Percentiles rank a stretch among this genome's conserved stretches.
phyloP scores from a whole-genome alignment of 2,113 vertebrate species.

The Gobiocypris rarus region DNA sequence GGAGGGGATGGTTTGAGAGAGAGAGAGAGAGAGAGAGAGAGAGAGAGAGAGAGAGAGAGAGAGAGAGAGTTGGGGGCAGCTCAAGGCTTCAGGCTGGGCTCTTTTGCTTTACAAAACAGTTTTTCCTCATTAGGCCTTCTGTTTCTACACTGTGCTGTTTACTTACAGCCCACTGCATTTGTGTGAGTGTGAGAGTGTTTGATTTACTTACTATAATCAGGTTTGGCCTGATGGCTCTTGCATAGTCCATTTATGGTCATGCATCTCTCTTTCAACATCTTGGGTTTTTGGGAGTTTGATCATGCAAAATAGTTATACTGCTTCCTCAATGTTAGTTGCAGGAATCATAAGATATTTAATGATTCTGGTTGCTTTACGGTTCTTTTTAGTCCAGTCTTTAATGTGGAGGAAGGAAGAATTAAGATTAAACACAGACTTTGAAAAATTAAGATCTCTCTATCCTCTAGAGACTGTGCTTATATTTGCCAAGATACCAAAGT shows the following conservation, averaged over 20 bases:
- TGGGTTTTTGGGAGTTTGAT: neutral
- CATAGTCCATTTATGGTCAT: neutral
- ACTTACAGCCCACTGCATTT: constrained; percentile 29
- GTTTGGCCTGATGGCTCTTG: neutral
- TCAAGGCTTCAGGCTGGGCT: constrained; percentile 19
- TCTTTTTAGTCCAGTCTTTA: neutral
- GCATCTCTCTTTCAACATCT: neutral
- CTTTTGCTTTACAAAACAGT: constrained; percentile 44
- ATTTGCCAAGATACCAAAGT: neutral
- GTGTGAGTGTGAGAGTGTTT: neutral
- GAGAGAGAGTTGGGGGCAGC: neutral
- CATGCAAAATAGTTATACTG: neutral
- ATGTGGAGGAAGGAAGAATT: neutral
- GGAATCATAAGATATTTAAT: neutral
- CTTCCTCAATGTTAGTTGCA: neutral
- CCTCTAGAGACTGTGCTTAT: neutral
- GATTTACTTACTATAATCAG: neutral
- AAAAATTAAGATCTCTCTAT: neutral
- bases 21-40: neutral
- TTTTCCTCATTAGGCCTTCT: constrained; percentile 42
- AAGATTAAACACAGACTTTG: neutral
- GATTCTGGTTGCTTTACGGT: neutral
- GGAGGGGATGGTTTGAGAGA: neutral
- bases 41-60: neutral
- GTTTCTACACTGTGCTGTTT: constrained; percentile 41